Base-by-base conservation (phyloP, 2,797 vertebrate species). In the Bradypodion ventrale region DNA sequence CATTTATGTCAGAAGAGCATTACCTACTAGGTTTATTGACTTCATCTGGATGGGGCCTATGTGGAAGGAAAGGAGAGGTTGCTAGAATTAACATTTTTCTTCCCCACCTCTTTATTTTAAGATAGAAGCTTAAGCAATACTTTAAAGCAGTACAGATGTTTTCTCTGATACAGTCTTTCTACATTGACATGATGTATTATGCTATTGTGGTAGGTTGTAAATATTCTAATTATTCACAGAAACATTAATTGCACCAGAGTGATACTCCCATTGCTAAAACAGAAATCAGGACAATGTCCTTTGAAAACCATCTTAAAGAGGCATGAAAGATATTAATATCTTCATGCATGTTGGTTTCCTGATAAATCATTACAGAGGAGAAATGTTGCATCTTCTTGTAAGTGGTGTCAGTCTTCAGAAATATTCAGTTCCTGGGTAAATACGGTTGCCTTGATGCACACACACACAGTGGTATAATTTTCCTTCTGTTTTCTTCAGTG, bases 251-350 rank as follows among this genome's bases (percentile, higher is more conserved):
- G 32, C 8, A 42, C 87, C 66, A 76, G 40, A 83, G 46, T 87
- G 73, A 83, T 85, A 85, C 73, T 89, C 80, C 74, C 40, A 66
- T 84, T 89, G 29, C 44, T 89, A 87, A 78, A 90, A 82, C 79
- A 74, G 74, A 89, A 91, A 56, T 70, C 75, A 84, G 88, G 78
- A 65, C 42, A 52, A 46, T 87, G 42, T 32, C 42, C 82, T 88
- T n/a, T 81, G 87, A 32, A 88, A 74, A 4, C 75, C 56, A 1
- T n/a, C 83, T 81, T 72, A 21, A 10, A 85, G 72, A 2, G 37
- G 72, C 88, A 85, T 9, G 52, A 90, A 80, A 70, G 68, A 32
- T 75, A 75, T 35, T 82, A 79, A 23, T 90, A 32, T 81, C 16
- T 84, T 87, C 81, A 0, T 80, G 72, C 25, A 44, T 27, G 56